Evolutionary conservation across 2,888 invertebrate genomes (phyloP).

Genomic region (Drosophila acutilabella): DNA sequence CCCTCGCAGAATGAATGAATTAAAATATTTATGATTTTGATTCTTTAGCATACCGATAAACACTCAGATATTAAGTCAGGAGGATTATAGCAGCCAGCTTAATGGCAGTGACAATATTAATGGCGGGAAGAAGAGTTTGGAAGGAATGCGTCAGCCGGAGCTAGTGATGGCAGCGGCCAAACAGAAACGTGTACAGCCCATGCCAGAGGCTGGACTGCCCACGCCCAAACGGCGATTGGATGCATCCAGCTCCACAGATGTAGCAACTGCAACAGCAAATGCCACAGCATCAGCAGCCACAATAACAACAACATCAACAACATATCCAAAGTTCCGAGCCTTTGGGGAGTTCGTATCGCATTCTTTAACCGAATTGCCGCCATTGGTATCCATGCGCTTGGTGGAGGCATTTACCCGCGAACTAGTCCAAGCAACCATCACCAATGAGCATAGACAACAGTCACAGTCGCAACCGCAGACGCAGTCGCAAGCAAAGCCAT

Average conservation of each 20-base stretch:
- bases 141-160: slow-evolving; percentile 47
- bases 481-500: slow-evolving; percentile 4
- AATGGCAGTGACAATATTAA: slow-evolving; percentile 47
- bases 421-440: slow-evolving; percentile 80
- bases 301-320: slow-evolving; percentile 1
- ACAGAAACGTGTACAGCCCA: slow-evolving; percentile 29
- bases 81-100: slow-evolving; percentile 11
- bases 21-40: not conserved
- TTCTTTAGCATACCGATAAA: slow-evolving; percentile 32
- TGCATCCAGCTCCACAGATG: slow-evolving; percentile 1
- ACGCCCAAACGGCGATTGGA: slow-evolving; percentile 25
- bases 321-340: slow-evolving; percentile 72
- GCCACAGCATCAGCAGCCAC: slow-evolving; percentile 4
- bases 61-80: slow-evolving; percentile 12
- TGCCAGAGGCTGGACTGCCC: slow-evolving; percentile 15
- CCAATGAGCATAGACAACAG: slow-evolving; percentile 18
- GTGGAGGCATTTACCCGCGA: slow-evolving; percentile 84
- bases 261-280: not conserved
- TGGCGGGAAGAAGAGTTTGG: slow-evolving; percentile 18
- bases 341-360: slow-evolving; percentile 84
- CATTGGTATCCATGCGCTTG: slow-evolving; percentile 78
- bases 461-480: not conserved
- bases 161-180: slow-evolving; percentile 36
- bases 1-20: not conserved
- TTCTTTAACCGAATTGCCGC: slow-evolving; percentile 82